phyloP scores from a whole-genome alignment of 2,797 vertebrate species.

The Periparus ater region DNA sequence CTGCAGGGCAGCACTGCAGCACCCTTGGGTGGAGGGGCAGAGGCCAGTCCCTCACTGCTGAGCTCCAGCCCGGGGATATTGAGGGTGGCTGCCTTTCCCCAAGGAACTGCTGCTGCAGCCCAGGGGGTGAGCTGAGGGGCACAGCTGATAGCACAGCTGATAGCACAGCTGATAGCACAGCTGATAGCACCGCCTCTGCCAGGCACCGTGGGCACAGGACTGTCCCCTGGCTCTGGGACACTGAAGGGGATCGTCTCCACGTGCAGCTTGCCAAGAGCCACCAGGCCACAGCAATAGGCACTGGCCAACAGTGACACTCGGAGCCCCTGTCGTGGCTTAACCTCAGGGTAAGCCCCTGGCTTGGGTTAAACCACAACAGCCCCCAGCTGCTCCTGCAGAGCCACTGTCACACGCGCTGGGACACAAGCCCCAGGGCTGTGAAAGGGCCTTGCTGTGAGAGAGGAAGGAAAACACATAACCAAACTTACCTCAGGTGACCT shows the following conservation, averaged over 20 bases:
- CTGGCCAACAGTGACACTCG: not conserved
- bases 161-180: not conserved
- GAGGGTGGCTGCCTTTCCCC: not conserved
- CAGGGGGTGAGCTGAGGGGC: too few species aligned
- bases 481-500: not conserved
- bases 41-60: not conserved
- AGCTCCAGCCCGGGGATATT: not conserved
- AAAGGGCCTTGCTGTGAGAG: not conserved
- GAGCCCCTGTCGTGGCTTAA: not conserved
- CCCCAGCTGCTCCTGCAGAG: not conserved
- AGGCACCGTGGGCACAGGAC: not conserved
- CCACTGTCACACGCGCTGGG: not conserved
- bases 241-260: not conserved
- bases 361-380: not conserved
- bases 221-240: not conserved
- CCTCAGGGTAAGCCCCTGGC: not conserved
- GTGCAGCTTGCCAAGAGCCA: not conserved
- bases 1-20: accelerated
- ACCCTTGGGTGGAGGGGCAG: not conserved
- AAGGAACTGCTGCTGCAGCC: not conserved
- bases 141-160: too few species aligned
- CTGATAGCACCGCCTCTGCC: not conserved
- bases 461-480: not conserved
- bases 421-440: too few species aligned
- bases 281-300: not conserved